A percentile compares a stretch with the other conserved stretches of the same genome.
These are phyloP conservation scores for Dryococelus australis DNA, from an alignment of 2,888 invertebrate species.

Conservation along the genomic window DNA sequence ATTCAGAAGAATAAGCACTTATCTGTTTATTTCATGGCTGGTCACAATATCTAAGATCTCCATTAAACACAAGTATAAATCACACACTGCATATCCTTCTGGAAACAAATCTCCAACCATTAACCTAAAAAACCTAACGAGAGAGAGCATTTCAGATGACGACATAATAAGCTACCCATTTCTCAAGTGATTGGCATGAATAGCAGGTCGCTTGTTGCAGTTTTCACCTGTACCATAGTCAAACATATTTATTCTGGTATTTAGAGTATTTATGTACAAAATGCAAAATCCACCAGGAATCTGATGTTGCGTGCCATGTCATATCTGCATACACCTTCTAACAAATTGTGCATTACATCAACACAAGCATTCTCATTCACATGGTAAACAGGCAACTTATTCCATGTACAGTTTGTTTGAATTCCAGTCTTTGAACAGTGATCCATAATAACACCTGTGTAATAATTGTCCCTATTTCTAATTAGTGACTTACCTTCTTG, in stretches of 20 bases:
- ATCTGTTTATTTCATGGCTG: not conserved
- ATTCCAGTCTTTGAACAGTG: not conserved
- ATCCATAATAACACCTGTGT: not conserved
- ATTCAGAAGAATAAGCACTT: not conserved
- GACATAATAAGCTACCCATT: not conserved
- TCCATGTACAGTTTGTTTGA: not conserved
- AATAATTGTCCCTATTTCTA: not conserved
- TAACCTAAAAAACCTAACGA: not conserved
- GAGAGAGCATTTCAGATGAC: not conserved
- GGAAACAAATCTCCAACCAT: not conserved
- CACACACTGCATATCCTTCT: not conserved
- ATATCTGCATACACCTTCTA: not conserved
- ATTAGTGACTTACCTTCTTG: not conserved
- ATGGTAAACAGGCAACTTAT: not conserved
- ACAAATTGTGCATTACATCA: not conserved
- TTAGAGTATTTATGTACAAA: not conserved
- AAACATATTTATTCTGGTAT: not conserved
- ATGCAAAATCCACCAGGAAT: not conserved
- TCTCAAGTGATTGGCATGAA: not conserved
- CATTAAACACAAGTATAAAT: not conserved
- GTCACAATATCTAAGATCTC: not conserved
- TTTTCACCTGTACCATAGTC: not conserved
- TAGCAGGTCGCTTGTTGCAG: not conserved
- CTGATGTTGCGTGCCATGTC: not conserved
- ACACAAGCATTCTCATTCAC: not conserved